phyloP scores from a whole-genome alignment of 2,113 vertebrate species.

The Burhinus oedicnemus region DNA sequence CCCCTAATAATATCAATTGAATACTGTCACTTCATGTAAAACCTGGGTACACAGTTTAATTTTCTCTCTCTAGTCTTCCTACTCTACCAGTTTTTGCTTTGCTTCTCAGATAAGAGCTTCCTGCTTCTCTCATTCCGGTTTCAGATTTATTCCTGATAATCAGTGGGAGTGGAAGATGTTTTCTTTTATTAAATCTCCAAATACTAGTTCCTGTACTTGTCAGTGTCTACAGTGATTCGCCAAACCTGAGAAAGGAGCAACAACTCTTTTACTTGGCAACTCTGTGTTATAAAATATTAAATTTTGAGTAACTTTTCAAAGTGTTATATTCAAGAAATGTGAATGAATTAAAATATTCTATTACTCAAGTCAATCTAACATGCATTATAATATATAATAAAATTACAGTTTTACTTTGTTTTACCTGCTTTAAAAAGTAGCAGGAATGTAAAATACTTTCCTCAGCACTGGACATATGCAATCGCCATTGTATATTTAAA shows the following conservation, averaged over 20 bases:
- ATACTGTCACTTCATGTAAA: neutral
- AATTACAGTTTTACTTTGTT: neutral
- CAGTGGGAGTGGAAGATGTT: neutral
- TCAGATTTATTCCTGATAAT: neutral
- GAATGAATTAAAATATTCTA: neutral
- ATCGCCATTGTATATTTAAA: slow-evolving; percentile 29
- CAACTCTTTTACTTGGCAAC: neutral
- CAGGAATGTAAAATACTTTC: neutral
- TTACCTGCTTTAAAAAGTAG: neutral
- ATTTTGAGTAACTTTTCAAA: neutral
- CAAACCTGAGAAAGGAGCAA: neutral
- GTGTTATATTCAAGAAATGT: neutral
- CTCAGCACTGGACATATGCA: neutral
- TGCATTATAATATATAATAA: neutral
- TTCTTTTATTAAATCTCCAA: neutral
- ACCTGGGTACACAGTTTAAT: neutral
- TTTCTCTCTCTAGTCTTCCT: neutral
- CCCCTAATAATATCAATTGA: neutral
- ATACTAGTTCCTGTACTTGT: neutral
- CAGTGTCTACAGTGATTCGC: neutral
- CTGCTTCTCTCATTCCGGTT: neutral
- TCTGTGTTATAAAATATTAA: neutral
- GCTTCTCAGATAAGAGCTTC: neutral
- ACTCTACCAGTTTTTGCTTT: neutral
- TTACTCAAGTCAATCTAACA: neutral